phyloP scores from a whole-genome alignment of 2,113 vertebrate genomes.

The Mirounga angustirostris region DNA sequence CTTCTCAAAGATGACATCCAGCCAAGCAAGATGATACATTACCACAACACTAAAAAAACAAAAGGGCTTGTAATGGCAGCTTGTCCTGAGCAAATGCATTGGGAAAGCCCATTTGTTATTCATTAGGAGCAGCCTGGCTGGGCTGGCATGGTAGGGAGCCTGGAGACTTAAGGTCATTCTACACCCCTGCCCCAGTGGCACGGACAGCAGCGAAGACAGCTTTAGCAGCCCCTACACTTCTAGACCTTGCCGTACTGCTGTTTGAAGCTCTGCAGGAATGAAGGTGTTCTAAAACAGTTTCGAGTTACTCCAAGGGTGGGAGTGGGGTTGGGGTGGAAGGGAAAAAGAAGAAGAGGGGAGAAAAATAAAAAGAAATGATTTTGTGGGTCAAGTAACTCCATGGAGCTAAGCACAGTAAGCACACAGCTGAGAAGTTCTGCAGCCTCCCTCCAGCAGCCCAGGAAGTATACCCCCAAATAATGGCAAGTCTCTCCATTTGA shows the following conservation, averaged over 20 bases:
- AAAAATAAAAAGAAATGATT: constrained; percentile 72
- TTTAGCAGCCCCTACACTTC: constrained; percentile 79
- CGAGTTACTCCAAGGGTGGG: constrained; percentile 69
- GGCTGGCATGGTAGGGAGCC: constrained; percentile 83
- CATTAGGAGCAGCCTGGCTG: constrained; percentile 87
- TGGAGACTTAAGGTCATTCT: constrained; percentile 86
- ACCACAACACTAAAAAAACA: constrained; percentile 84
- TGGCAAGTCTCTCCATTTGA: background rate
- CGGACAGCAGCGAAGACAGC: constrained; percentile 83
- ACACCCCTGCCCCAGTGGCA: constrained; percentile 83
- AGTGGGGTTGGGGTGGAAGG: background rate
- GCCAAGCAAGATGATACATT: constrained; percentile 88
- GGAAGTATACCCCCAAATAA: constrained; percentile 39
- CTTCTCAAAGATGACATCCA: constrained; percentile 86
- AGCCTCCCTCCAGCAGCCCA: constrained; percentile 51
- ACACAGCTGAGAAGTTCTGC: background rate
- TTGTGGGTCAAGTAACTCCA: constrained; percentile 66
- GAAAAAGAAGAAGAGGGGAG: background rate
- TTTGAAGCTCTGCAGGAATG: constrained; percentile 80
- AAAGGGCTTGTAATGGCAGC: constrained; percentile 85
- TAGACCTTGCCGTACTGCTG: constrained; percentile 71
- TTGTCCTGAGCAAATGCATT: constrained; percentile 83
- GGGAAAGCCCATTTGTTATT: constrained; percentile 89
- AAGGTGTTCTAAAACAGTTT: constrained; percentile 78
- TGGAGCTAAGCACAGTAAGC: constrained; percentile 55